Base-by-base conservation (phyloP, 2,888 invertebrate genomes). In the Ommatoiulus sabulosus region DNA sequence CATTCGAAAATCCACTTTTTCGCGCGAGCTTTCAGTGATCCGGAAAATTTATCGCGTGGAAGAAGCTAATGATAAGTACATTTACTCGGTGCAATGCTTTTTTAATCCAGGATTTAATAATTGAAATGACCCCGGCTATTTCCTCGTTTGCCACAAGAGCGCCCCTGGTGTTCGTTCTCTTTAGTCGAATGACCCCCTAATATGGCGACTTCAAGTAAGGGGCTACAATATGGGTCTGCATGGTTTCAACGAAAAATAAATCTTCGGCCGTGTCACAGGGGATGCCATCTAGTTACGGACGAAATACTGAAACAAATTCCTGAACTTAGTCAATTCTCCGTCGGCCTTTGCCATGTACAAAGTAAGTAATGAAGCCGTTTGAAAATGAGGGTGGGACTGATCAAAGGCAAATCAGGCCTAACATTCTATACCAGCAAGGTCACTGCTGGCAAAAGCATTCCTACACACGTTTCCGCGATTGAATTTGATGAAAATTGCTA, bases 181-280 rank as follows among this genome's bases (percentile, higher is more conserved):
- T 44, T 20, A 44, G 44, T 85, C 85, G 46, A 85, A 44, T 85
- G 85, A 46, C 85, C 85, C 85, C 85, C 85, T 85, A 85, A 85
- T 85, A 88, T 84, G 88, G 84, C 90, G 88, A 96, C 96, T 94
- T 96, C 96, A 87, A 91, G 91, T 92, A 94, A 96, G 94, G 97
- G 97, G 93, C 96, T 97, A 94, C 97, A 97, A 95, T 96, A 97
- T 93, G 97, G 97, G 94, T 97, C 97, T 93, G 97, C 98, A 94
- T 99, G 98, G 98, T 97, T 97, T 95, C 98, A 99, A 94, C 96
- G 97, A 94, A 98, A 98, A 95, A 96, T 99, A 93, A 97, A 97
- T 94, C 95, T 99, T 93, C 95, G 97, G 93, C 97, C 98, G 92
- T 98, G 98, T 94, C 97, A 97, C 94, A 95, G 98, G 93, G 98